phyloP scores from a whole-genome alignment of 2,888 invertebrate genomes.

The Ophraella communa region DNA sequence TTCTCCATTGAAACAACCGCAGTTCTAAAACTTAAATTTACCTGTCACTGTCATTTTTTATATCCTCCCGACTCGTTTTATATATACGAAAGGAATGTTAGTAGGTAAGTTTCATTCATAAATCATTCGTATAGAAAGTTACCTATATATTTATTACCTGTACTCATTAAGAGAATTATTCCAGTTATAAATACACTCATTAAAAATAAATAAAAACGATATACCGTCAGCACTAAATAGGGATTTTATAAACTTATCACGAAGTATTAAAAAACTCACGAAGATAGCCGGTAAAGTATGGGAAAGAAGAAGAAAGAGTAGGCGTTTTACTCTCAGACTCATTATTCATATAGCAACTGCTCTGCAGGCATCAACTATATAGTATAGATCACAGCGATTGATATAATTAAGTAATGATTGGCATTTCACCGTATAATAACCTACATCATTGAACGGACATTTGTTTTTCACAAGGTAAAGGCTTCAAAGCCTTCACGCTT shows the following conservation, averaged over 20 bases:
- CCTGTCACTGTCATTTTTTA: no score
- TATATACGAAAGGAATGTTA: no score
- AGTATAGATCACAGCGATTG: conserved; percentile 44
- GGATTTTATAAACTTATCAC: background rate
- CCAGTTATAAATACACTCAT: background rate
- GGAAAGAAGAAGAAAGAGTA: conserved; percentile 44
- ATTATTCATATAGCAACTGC: conserved; percentile 48
- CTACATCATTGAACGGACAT: conserved; percentile 39
- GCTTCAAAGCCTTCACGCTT: background rate
- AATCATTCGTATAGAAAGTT: background rate
- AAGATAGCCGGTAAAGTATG: conserved; percentile 8
- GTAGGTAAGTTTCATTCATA: no score
- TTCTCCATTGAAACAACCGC: no score
- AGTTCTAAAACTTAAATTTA: no score
- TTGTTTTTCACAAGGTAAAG: conserved; percentile 15
- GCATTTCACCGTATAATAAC: conserved; percentile 49
- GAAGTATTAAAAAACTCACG: conserved; percentile 5
- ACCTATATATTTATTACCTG: background rate
- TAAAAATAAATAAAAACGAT: background rate
- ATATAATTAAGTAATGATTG: conserved; percentile 52
- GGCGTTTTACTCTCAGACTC: conserved; percentile 47
- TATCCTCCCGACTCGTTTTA: no score
- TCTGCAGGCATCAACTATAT: conserved; percentile 44
- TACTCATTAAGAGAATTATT: background rate
- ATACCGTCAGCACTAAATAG: background rate